Conservation (phyloP, 37 sponge, comb jelly and placozoan species). For the Mnemiopsis leidyi region DNA sequence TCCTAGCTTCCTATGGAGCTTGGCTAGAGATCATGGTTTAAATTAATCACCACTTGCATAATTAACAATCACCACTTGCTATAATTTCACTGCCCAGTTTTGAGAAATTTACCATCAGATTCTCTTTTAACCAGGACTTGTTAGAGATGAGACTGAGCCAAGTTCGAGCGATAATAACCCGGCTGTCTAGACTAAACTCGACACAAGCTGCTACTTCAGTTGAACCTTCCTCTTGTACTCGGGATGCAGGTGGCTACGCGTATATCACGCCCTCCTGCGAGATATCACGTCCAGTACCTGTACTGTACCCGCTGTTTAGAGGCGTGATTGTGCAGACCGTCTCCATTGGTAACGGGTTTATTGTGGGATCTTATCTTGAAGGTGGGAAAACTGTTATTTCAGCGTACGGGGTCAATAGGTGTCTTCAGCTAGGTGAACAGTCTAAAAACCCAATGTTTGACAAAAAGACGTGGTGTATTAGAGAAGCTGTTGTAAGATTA, state of each 20-base stretch:
- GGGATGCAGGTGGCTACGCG: background rate
- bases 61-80: no score
- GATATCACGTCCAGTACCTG: background rate
- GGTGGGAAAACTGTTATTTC: background rate
- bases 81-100: no score
- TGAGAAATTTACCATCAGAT: no score
- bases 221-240: background rate
- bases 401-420: conserved; percentile 20
- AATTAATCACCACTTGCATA: no score
- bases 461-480: background rate
- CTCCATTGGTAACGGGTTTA: conserved; percentile 24
- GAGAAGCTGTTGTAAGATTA: background rate
- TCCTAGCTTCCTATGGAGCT: no score
- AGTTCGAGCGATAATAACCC: background rate
- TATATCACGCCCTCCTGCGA: conserved; percentile 38
- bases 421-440: background rate
- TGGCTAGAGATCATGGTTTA: no score
- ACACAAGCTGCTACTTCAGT: background rate
- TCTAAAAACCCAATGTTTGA: background rate
- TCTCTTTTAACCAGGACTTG: no score
- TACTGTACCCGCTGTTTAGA: conserved; percentile 37
- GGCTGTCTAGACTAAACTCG: background rate
- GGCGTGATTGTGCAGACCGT: background rate
- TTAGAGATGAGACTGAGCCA: background rate
- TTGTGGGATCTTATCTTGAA: conserved; percentile 37